Conservation (phyloP, 2,113 vertebrate genomes). For the Ahaetulla prasina region DNA sequence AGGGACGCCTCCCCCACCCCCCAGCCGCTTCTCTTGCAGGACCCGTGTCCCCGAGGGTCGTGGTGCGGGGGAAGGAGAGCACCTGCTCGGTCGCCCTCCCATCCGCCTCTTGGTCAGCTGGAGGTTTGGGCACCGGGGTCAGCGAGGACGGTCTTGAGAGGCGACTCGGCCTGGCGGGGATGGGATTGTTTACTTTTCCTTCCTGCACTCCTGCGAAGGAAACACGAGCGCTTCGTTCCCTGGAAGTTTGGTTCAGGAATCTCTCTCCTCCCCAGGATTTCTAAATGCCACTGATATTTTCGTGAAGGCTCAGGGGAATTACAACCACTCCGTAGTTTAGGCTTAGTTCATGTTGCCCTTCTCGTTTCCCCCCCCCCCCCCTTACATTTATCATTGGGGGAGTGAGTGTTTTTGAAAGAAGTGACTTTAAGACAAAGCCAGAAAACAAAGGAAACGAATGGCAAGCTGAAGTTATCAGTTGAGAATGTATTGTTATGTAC, state of each 20-base stretch:
- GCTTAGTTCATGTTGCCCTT: background rate
- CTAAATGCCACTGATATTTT: background rate
- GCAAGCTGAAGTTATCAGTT: background rate
- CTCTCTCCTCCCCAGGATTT: background rate
- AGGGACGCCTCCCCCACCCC: background rate
- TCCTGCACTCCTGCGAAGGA: background rate
- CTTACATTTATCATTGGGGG: background rate
- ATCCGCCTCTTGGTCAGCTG: background rate
- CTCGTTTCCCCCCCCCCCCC: too few relatives aligned
- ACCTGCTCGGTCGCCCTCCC: background rate
- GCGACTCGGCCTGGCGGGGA: background rate
- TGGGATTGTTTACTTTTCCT: constrained; percentile 5
- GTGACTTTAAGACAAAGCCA: background rate
- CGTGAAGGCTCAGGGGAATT: background rate
- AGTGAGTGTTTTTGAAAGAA: background rate
- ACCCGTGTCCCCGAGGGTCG: background rate
- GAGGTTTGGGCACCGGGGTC: background rate
- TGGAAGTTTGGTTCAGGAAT: background rate
- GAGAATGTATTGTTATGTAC: background rate
- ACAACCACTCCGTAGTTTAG: background rate
- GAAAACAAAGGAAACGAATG: background rate
- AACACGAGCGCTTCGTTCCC: background rate
- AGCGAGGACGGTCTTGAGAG: background rate
- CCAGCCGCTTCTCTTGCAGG: too few relatives aligned
- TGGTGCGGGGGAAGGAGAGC: background rate